Evolutionary conservation across 2,888 invertebrate species (phyloP), one percentile per base, ranked within the genome.

Genomic region (Muscina levida): DNA sequence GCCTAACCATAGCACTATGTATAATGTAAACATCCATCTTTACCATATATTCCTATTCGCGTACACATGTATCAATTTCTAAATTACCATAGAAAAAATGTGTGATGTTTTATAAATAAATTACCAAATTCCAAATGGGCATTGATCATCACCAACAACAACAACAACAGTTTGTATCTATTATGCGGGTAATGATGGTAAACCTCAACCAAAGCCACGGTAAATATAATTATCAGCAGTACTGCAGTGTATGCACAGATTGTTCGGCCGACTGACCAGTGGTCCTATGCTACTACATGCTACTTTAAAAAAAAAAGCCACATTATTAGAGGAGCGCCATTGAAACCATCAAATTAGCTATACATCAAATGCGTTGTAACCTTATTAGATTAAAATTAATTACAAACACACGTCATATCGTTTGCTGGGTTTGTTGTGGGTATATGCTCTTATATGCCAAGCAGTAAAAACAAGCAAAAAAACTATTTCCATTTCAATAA

Each of bases 291-390:
- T 17, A 6, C 17, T 6, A 17, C 3, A 22, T 51, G 51, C 8
- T 1, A 62, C 62, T 22, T 62, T 42, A 62, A 17, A n/a, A n/a
- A n/a, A n/a, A 59, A 11, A 15, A 5, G 11, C 59, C 59, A 39
- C 59, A 48, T 48, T 48, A 48, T 48, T 48, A 48, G 6, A 48
- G 48, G n/a, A n/a, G n/a, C n/a, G n/a, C 48, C 48, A 59, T 59
- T n/a, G n/a, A n/a, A n/a, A n/a, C n/a, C n/a, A n/a, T n/a, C n/a
- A n/a, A n/a, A n/a, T n/a, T n/a, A n/a, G n/a, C n/a, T n/a, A n/a
- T n/a, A n/a, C n/a, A n/a, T n/a, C n/a, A n/a, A n/a, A n/a, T n/a
- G n/a, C n/a, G n/a, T n/a, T n/a, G n/a, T n/a, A n/a, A n/a, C n/a
- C n/a, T n/a, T n/a, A n/a, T n/a, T n/a, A n/a, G n/a, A n/a, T n/a